A percentile compares a stretch with the other conserved stretches of the same genome.
Evolutionary conservation across 2,797 vertebrate species (phyloP).

Genomic region (Ataeniobius toweri): DNA sequence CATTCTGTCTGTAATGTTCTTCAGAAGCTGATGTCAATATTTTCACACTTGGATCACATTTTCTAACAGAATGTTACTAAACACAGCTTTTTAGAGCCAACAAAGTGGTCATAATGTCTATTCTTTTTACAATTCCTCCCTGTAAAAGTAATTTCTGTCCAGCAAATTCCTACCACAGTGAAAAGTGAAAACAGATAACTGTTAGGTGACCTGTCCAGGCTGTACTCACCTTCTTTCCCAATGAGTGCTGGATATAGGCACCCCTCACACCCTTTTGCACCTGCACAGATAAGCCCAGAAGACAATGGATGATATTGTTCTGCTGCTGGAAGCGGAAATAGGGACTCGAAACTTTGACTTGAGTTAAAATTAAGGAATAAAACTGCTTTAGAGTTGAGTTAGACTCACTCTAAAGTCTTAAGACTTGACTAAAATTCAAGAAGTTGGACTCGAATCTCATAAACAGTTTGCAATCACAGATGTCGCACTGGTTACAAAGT

Average conservation of each 20-base stretch:
- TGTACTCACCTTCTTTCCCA: background rate
- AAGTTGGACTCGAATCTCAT: too few species aligned
- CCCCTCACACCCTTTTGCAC: too few species aligned
- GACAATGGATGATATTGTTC: too few species aligned
- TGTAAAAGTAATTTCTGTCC: background rate
- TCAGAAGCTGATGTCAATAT: background rate
- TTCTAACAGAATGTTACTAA: background rate
- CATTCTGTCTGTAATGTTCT: background rate
- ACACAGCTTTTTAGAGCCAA: background rate
- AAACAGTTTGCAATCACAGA: too few species aligned
- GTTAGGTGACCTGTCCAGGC: background rate
- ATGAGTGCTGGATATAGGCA: background rate
- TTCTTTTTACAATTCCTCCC: background rate
- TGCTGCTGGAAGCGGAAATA: too few species aligned
- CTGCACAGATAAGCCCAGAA: too few species aligned
- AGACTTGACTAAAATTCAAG: too few species aligned
- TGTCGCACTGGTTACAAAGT: too few species aligned
- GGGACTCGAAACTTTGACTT: too few species aligned
- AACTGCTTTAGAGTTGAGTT: too few species aligned
- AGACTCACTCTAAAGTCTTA: too few species aligned
- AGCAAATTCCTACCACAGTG: background rate
- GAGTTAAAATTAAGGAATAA: too few species aligned
- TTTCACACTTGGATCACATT: background rate
- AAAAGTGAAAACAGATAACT: background rate
- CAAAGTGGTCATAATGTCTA: background rate